These are phyloP conservation scores for Eupithecia exiguata DNA, from an alignment of 2,888 invertebrate genomes.

Conservation along the genomic window DNA sequence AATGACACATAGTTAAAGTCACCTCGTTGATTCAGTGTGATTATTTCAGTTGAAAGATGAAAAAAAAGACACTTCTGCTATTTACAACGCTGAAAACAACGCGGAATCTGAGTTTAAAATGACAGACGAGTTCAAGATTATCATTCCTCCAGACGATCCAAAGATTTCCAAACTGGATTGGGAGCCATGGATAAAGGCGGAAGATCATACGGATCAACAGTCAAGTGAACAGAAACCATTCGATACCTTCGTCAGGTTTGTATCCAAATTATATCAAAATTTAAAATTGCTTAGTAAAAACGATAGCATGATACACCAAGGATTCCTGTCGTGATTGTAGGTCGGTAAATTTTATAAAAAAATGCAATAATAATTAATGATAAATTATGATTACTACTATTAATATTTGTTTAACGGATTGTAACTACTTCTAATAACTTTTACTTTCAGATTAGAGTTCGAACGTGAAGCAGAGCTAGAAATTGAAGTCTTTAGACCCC, in stretches of 20 bases:
- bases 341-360: neutral
- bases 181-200: conserved; percentile 9
- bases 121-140: neutral
- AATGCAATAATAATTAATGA: neutral
- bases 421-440: neutral
- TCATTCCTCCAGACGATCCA: neutral
- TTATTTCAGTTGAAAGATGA: conserved; percentile 2
- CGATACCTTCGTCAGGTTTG: neutral
- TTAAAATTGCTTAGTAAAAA: neutral
- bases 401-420: neutral
- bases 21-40: neutral
- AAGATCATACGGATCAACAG: neutral
- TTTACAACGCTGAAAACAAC: neutral
- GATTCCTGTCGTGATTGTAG: neutral
- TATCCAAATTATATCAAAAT: neutral
- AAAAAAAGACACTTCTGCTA: neutral
- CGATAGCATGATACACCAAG: neutral
- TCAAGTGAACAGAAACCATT: neutral
- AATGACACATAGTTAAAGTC: neutral
- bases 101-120: neutral
- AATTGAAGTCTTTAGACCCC: neutral
- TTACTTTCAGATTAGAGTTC: neutral
- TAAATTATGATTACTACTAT: too few species aligned
- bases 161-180: neutral
- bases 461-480: neutral